A percentile compares a stretch with the other conserved stretches of the same genome.
These are phyloP conservation scores for Diglossa cyanea DNA, from an alignment of 2,797 vertebrate genomes.

Conservation along the genomic window DNA sequence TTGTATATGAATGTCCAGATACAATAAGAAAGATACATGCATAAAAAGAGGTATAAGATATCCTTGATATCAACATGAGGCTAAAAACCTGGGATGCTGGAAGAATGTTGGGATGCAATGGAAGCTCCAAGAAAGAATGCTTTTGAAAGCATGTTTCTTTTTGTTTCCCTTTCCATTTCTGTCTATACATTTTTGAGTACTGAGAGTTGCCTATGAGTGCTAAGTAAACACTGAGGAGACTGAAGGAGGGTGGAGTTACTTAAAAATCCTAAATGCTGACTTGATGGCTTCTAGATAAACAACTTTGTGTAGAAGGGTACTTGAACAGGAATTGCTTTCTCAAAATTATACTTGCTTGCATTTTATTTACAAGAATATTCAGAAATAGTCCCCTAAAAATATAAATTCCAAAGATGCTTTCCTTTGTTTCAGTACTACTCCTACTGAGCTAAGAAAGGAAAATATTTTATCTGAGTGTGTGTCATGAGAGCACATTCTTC, in stretches of 20 bases:
- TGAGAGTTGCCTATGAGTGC: neutral
- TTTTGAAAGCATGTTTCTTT: neutral
- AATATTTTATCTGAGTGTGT: neutral
- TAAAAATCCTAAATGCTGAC: neutral
- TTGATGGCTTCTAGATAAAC: neutral
- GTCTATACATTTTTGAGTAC: neutral
- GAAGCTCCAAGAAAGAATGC: neutral
- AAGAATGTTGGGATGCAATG: neutral
- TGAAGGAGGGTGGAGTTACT: neutral
- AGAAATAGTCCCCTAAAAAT: neutral
- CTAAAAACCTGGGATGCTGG: neutral
- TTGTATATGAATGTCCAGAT: neutral
- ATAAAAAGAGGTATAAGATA: neutral
- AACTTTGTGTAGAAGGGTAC: neutral
- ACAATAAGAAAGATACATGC: neutral
- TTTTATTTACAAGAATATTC: neutral
- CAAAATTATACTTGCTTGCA: neutral
- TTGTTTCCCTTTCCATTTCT: neutral
- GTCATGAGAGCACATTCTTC: neutral
- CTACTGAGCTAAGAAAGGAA: neutral
- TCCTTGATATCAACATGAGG: neutral
- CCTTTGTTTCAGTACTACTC: neutral
- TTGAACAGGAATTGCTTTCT: neutral
- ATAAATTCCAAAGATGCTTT: neutral
- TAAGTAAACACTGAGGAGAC: neutral